phyloP scores from a whole-genome alignment of 2,888 invertebrate species.

The Euzetes globulus region DNA sequence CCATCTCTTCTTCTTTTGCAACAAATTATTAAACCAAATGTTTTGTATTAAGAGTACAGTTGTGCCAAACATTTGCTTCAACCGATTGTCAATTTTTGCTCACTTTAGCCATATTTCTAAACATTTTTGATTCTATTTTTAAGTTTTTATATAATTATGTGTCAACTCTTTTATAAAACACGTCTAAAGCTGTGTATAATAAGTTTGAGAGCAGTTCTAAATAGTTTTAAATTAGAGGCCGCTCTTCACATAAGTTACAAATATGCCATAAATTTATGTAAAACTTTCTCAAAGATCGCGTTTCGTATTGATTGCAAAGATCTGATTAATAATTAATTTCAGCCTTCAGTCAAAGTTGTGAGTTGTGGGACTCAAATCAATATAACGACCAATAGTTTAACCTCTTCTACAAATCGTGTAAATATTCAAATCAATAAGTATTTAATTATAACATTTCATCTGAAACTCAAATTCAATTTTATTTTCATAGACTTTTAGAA shows the following conservation, averaged over 20 bases:
- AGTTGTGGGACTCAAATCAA: conserved; percentile 10
- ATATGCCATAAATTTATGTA: neutral
- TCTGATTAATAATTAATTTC: conserved; percentile 2
- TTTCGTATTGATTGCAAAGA: neutral
- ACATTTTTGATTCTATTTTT: neutral
- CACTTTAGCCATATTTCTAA: conserved; percentile 25
- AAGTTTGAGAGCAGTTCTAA: neutral
- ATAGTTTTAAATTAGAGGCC: neutral
- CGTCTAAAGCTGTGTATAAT: neutral
- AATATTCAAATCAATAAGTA: neutral
- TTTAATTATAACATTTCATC: neutral
- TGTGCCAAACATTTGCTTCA: conserved; percentile 26
- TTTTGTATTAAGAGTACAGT: conserved; percentile 10
- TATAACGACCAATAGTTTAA: neutral
- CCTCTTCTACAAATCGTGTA: neutral
- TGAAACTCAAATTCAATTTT: neutral
- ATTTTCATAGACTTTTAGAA: conserved; percentile 7
- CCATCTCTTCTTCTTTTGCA: neutral
- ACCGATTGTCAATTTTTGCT: conserved; percentile 29
- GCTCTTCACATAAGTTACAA: neutral
- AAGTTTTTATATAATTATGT: neutral
- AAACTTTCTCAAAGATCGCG: neutral
- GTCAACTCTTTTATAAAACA: neutral
- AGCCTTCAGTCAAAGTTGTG: conserved; percentile 7
- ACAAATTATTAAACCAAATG: neutral